These are phyloP conservation scores for Paralvinella palmiformis DNA, from an alignment of 1,140 invertebrate species.

Conservation along the genomic window DNA sequence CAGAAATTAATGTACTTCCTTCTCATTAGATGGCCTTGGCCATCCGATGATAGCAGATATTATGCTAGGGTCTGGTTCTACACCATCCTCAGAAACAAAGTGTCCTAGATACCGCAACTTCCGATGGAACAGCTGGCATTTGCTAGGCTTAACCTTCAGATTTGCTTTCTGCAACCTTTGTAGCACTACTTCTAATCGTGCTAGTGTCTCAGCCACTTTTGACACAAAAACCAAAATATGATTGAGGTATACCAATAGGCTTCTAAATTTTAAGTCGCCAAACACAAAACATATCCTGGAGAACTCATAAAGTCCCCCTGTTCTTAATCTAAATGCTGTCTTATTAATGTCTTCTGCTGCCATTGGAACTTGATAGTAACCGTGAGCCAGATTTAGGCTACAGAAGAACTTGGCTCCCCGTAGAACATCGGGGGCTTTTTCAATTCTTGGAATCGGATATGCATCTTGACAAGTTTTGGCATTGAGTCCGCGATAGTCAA, in stretches of 20 bases:
- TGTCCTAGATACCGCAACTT: conserved; percentile 46
- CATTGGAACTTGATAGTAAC: too few species aligned
- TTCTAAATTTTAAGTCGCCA: background rate
- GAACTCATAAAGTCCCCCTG: too few species aligned
- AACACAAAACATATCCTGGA: too few species aligned
- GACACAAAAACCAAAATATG: conserved; percentile 13
- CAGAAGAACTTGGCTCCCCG: too few species aligned
- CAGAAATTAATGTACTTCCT: conserved; percentile 40
- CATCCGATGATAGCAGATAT: conserved; percentile 42
- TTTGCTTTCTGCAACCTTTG: conserved; percentile 18
- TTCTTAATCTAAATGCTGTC: too few species aligned
- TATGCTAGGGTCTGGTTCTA: conserved; percentile 14
- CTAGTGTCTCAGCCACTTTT: conserved; percentile 20
- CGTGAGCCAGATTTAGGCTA: too few species aligned
- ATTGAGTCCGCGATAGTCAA: too few species aligned
- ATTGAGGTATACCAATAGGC: conserved; percentile 5
- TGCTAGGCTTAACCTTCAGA: conserved; percentile 25
- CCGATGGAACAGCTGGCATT: conserved; percentile 23
- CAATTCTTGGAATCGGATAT: too few species aligned
- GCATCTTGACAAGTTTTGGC: too few species aligned
- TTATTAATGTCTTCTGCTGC: too few species aligned
- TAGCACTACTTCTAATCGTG: conserved; percentile 21
- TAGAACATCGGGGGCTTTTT: too few species aligned
- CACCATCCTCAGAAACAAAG: conserved; percentile 17
- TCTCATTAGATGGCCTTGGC: conserved; percentile 35